Base-by-base conservation (phyloP, 2,797 vertebrate genomes). In the Hafferia zeledoni region DNA sequence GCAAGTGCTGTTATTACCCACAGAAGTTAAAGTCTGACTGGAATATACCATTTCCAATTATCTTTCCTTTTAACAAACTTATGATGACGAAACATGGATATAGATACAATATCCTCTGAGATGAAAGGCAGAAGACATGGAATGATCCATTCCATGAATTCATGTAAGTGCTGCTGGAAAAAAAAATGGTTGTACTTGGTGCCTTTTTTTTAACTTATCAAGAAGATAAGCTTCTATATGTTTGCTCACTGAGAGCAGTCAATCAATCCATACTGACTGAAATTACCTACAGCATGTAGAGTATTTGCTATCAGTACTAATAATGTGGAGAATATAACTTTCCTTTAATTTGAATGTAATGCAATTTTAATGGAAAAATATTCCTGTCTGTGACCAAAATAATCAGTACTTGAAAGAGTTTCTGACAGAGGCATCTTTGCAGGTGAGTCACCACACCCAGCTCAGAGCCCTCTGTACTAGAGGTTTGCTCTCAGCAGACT, bases 1-100 rank as follows among this genome's bases (percentile, higher is more conserved):
- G 8, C 7, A 70, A 52, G n/a, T 55, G 35, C 35, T 33, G 6
- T 14, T 76, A 59, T 13, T 70, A 61, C 25, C 17, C 53, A 63
- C 19, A 59, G 28, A 70, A 46, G 31, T 55, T 64, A 87, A 92
- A 85, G 69, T 92, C 50, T 85, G 61, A 75, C 33, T 63, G 83
- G 37, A 79, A 84, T 8, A 77, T 2, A 87, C 9, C 22, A 30
- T 5, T 76, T 28, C 50, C 6, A 70, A 46, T 83, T 79, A 43
- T 20, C 71, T 92, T 89, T 70, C 55, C 37, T 79, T 92, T 93
- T 67, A 89, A 53, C 37, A 85, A 90, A 35, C 2, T n/a, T 4
- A 3, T 24, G 19, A 55, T 57, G 37, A 50, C 46, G 92, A 92
- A 85, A 61, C 17, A 65, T 11, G 17, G 57, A 11, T 50, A 71